These are phyloP conservation scores for Phainopepla nitens DNA, from an alignment of 2,113 vertebrate genomes.

Conservation along the genomic window DNA sequence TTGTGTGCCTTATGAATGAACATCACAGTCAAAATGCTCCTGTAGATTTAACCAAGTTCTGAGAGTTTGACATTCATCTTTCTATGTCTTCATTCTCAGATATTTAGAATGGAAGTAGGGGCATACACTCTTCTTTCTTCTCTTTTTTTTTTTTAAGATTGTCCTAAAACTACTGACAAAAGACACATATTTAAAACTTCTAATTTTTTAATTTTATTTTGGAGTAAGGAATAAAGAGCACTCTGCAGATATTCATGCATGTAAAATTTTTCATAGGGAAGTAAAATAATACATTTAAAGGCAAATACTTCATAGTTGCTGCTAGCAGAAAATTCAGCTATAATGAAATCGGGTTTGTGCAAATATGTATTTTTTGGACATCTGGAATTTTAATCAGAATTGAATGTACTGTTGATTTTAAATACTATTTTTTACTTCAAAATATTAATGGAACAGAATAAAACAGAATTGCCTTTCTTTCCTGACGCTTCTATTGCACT, in stretches of 20 bases:
- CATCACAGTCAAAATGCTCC: not conserved
- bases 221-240: not conserved
- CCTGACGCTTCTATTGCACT: not conserved
- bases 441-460: not conserved
- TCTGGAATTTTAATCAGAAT: not conserved
- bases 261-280: not conserved
- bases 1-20: not conserved
- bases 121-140: not conserved
- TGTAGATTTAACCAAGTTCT: not conserved
- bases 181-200: not conserved
- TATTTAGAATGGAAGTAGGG: not conserved
- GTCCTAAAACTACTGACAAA: not conserved
- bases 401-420: not conserved
- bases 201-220: not conserved
- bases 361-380: not conserved
- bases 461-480: not conserved
- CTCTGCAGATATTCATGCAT: not conserved
- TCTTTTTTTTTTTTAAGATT: not conserved
- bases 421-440: not conserved
- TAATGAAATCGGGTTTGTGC: fast-evolving
- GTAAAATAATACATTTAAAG: not conserved
- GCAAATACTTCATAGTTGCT: not conserved
- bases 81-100: not conserved
- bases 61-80: not conserved
- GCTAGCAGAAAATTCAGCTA: not conserved